phyloP scores from a whole-genome alignment of 1,140 invertebrate genomes.

The Mya arenaria region DNA sequence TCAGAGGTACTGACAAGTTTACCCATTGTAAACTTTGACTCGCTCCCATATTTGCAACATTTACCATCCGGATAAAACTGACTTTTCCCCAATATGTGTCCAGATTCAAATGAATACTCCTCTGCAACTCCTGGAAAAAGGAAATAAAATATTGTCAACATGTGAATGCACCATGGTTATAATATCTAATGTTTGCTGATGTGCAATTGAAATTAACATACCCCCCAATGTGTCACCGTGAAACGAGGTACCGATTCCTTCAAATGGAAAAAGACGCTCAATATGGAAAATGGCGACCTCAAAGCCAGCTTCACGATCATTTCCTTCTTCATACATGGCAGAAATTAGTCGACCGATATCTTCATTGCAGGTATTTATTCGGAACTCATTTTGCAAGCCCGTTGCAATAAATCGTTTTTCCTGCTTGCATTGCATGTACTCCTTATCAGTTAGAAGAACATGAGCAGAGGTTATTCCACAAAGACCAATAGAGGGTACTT shows the following conservation, averaged over 20 bases:
- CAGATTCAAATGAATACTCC: neutral
- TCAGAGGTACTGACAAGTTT: neutral
- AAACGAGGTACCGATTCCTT: no score
- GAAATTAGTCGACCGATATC: neutral
- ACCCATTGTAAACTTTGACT: neutral
- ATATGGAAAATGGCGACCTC: neutral
- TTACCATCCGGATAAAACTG: neutral
- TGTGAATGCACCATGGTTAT: neutral
- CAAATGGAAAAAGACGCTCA: neutral
- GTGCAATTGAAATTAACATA: no score
- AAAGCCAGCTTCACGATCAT: neutral
- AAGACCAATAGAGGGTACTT: neutral
- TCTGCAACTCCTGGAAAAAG: neutral
- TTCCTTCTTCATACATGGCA: neutral
- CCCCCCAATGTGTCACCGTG: no score
- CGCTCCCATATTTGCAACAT: neutral
- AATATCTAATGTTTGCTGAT: neutral
- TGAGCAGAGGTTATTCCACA: conserved; percentile 5
- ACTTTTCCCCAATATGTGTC: neutral
- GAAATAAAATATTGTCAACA: neutral
- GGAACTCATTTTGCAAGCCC: neutral
- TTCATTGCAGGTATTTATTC: neutral
- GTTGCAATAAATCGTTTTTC: neutral
- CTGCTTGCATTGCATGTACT: neutral
- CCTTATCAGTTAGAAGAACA: neutral